A percentile compares a stretch with the other conserved stretches of the same genome.
These are phyloP conservation scores for Malurus splendens DNA, from an alignment of 2,797 vertebrate genomes.

Conservation along the genomic window DNA sequence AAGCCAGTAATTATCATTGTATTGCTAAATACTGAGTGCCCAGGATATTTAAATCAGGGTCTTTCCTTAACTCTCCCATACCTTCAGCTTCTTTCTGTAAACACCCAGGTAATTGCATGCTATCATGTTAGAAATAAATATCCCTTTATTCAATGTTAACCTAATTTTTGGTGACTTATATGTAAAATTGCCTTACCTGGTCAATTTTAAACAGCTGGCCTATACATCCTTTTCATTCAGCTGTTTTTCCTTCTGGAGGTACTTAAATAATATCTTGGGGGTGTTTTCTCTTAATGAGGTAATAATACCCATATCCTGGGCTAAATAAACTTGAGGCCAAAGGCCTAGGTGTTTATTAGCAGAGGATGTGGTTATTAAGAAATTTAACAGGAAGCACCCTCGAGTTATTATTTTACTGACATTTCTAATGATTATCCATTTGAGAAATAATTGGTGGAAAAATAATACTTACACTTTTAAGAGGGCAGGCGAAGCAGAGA, in stretches of 20 bases:
- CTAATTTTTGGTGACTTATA: not conserved
- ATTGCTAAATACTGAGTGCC: not conserved
- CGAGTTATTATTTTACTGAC: slow-evolving; percentile 54
- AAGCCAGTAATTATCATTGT: not conserved
- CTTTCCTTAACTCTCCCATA: not conserved
- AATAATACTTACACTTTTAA: slow-evolving; percentile 15
- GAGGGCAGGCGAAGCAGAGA: not conserved
- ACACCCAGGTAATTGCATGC: not conserved
- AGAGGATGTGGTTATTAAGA: slow-evolving; percentile 60
- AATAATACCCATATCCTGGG: slow-evolving; percentile 62
- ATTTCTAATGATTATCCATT: slow-evolving; percentile 38
- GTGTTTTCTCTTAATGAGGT: slow-evolving; percentile 64
- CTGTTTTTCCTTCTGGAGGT: slow-evolving; percentile 44
- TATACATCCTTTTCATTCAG: slow-evolving; percentile 19
- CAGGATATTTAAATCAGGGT: not conserved
- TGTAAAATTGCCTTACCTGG: not conserved
- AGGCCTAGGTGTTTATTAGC: slow-evolving; percentile 62
- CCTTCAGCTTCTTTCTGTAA: not conserved
- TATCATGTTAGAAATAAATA: not conserved
- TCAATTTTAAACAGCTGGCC: slow-evolving; percentile 20
- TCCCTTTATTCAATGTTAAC: not conserved
- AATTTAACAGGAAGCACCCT: slow-evolving; percentile 55
- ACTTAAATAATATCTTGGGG: slow-evolving; percentile 62
- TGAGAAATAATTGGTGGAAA: slow-evolving; percentile 35
- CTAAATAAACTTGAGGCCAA: slow-evolving; percentile 62